These are phyloP conservation scores for Diadromus collaris DNA, from an alignment of 2,888 invertebrate genomes.

Conservation along the genomic window DNA sequence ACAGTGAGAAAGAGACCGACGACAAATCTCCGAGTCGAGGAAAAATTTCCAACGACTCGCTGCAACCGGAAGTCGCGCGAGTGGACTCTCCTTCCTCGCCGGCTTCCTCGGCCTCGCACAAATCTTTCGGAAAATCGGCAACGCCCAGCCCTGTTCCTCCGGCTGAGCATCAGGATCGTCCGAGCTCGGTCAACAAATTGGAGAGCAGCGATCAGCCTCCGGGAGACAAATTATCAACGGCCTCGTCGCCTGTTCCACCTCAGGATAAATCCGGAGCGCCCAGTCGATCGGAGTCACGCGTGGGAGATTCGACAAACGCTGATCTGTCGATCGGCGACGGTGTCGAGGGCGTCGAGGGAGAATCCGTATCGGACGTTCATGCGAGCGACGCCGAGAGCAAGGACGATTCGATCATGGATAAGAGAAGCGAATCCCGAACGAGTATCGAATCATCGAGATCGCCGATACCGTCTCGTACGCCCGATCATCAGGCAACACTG, in stretches of 20 bases:
- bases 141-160: constrained; percentile 46
- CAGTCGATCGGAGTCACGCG: constrained; percentile 50
- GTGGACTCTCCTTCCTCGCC: constrained; percentile 34
- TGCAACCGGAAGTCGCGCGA: constrained; percentile 2
- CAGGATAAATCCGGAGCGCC: constrained; percentile 31
- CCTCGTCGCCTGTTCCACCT: constrained; percentile 28
- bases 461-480: constrained; percentile 36
- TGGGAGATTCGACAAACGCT: constrained; percentile 28
- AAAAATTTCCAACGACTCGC: constrained; percentile 5
- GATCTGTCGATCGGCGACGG: constrained; percentile 1
- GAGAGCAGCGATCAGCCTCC: constrained; percentile 34
- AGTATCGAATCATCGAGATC: constrained; percentile 39
- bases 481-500: constrained; percentile 52
- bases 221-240: not conserved
- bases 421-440: constrained; percentile 37
- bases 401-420: constrained; percentile 31
- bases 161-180: constrained; percentile 9
- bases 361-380: not conserved
- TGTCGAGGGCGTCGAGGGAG: not conserved
- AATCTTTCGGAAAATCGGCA: constrained; percentile 36
- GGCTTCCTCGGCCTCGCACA: constrained; percentile 7
- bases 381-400: constrained; percentile 32
- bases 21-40: constrained; percentile 31
- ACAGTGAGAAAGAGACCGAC: constrained; percentile 57
- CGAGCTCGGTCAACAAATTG: constrained; percentile 24